Percentiles rank a stretch among this genome's conserved stretches.
Conservation (phyloP, 2,113 vertebrate genomes). For the Semicossyphus pulcher region DNA sequence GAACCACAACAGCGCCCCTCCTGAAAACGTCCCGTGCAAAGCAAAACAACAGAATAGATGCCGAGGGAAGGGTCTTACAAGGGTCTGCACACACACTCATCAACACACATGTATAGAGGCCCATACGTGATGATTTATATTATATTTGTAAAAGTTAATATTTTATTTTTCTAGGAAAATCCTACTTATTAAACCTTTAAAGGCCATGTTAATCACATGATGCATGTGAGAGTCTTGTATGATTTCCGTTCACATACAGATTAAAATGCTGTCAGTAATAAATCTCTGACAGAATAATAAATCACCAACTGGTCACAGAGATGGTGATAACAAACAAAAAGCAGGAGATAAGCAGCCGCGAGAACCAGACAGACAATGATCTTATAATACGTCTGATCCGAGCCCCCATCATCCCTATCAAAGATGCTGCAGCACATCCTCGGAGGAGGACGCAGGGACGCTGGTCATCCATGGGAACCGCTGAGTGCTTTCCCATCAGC, state of each 20-base stretch:
- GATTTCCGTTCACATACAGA: not conserved
- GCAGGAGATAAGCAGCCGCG: not conserved
- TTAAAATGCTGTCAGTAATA: not conserved
- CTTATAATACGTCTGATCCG: conserved; percentile 23
- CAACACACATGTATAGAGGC: too few species aligned
- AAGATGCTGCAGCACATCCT: conserved; percentile 61
- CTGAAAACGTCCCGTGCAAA: too few species aligned
- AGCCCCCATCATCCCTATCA: conserved; percentile 40
- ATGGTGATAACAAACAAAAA: not conserved
- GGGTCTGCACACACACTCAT: too few species aligned
- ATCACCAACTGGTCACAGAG: conserved; percentile 6
- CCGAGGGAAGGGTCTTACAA: too few species aligned
- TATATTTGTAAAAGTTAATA: too few species aligned
- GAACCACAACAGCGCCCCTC: too few species aligned
- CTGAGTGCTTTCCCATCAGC: conserved; percentile 72
- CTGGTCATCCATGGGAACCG: conserved; percentile 68
- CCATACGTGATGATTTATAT: too few species aligned
- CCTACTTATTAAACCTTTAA: too few species aligned
- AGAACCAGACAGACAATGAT: conserved; percentile 24
- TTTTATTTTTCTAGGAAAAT: too few species aligned
- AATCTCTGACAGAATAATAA: conserved; percentile 13
- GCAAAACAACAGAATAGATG: too few species aligned
- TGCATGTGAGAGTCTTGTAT: conserved; percentile 3
- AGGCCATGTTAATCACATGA: not conserved
- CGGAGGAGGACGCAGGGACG: conserved; percentile 57